Percentiles rank a stretch among this genome's conserved stretches.
phyloP scores from a whole-genome alignment of 2,113 vertebrate genomes.

The Sinocyclocheilus grahami region DNA sequence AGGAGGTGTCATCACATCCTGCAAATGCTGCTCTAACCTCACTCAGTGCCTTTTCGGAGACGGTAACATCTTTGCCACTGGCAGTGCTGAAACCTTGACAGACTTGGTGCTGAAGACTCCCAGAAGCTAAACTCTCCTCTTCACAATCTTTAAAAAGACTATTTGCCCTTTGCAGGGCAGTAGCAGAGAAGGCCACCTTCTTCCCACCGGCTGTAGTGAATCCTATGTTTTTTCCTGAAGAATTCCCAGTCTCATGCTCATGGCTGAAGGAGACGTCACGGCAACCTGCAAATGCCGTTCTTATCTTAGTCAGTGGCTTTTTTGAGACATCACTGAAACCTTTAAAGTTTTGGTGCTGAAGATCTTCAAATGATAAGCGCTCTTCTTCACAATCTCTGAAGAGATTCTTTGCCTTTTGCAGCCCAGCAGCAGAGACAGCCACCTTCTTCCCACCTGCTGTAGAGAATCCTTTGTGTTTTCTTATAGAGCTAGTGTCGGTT shows the following conservation, averaged over 20 bases:
- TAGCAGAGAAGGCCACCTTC: too few species aligned
- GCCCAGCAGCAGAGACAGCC: constrained; percentile 50
- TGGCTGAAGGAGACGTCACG: too few species aligned
- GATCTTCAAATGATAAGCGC: not conserved
- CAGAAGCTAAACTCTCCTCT: too few species aligned
- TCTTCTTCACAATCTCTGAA: constrained; percentile 72
- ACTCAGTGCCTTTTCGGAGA: not conserved
- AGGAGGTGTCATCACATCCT: not conserved
- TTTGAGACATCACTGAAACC: not conserved
- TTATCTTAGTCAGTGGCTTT: not conserved
- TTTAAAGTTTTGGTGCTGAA: not conserved
- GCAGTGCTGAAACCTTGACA: constrained; percentile 80
- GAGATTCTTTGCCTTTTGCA: constrained; percentile 63
- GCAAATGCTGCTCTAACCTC: not conserved
- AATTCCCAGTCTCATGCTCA: not conserved
- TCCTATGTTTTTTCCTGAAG: too few species aligned
- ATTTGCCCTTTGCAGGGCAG: too few species aligned
- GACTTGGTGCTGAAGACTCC: constrained; percentile 2
- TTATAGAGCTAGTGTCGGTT: not conserved
- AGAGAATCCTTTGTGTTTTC: constrained; percentile 22
- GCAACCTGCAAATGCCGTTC: not conserved
- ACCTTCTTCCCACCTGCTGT: constrained; percentile 63
- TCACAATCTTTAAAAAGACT: too few species aligned
- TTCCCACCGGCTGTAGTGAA: too few species aligned
- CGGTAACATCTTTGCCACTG: constrained; percentile 74